These are phyloP conservation scores for Mirza zaza DNA, from an alignment of 2,113 vertebrate species.

Conservation along the genomic window DNA sequence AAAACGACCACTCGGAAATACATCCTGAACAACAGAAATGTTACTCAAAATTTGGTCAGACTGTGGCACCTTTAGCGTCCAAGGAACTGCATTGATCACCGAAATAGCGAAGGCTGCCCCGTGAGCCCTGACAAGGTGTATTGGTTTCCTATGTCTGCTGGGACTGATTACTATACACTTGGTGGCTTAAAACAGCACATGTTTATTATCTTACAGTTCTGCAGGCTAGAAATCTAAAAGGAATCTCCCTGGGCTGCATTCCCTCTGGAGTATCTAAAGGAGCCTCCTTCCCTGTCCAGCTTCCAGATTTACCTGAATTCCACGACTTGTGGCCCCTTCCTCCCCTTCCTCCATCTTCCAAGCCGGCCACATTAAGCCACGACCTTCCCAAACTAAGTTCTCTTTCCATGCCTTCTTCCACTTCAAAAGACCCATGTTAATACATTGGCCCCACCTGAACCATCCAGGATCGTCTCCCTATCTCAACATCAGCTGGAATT, in stretches of 20 bases:
- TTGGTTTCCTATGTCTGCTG: background rate
- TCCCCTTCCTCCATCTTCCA: background rate
- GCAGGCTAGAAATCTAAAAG: background rate
- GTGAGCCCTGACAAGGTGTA: background rate
- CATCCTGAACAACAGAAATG: background rate
- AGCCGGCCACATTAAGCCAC: background rate
- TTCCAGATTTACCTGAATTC: background rate
- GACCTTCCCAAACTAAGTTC: background rate
- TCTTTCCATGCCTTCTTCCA: background rate
- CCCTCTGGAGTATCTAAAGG: background rate
- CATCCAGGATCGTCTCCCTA: background rate
- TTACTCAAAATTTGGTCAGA: background rate
- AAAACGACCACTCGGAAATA: background rate
- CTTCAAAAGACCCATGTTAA: background rate
- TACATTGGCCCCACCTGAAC: too few relatives aligned
- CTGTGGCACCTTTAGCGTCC: background rate
- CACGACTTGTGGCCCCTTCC: background rate
- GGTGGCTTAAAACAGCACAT: background rate
- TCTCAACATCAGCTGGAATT: background rate
- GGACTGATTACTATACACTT: background rate
- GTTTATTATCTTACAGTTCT: background rate
- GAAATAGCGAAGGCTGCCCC: background rate
- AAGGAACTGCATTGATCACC: background rate
- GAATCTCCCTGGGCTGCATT: background rate
- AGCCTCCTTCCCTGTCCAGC: background rate